Evolutionary conservation across 1,140 invertebrate genomes (phyloP).

Genomic region (Zaprionus taronus): DNA sequence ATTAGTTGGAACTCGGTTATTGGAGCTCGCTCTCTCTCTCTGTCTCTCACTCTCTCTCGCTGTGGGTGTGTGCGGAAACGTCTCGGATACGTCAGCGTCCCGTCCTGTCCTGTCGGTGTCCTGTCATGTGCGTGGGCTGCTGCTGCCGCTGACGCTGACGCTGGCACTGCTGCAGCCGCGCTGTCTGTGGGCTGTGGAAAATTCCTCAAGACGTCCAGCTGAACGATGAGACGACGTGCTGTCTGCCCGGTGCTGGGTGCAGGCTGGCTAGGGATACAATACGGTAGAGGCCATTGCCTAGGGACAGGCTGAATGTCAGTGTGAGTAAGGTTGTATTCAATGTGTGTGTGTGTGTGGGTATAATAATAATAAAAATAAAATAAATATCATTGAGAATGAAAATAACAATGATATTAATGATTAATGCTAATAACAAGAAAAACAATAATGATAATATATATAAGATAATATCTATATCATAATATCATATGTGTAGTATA

Average conservation of each 20-base stretch:
- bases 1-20: slow-evolving; percentile 76
- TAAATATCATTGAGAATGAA: not conserved
- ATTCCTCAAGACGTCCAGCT: slow-evolving; percentile 45
- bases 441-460: not conserved
- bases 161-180: slow-evolving; percentile 40
- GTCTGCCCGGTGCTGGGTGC: slow-evolving; percentile 48
- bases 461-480: no score
- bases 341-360: not conserved
- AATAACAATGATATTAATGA: no score
- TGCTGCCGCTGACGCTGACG: slow-evolving; percentile 35
- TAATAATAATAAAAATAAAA: slow-evolving; percentile 38
- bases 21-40: slow-evolving; percentile 42
- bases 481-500: no score
- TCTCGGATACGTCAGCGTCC: slow-evolving; percentile 25
- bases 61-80: slow-evolving; percentile 14
- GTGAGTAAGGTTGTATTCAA: not conserved
- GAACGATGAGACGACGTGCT: slow-evolving; percentile 59
- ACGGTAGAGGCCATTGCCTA: not conserved
- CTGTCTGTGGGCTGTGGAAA: slow-evolving; percentile 59
- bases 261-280: slow-evolving; percentile 32
- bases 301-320: no score
- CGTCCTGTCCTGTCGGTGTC: slow-evolving; percentile 10
- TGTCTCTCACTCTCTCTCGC: not conserved
- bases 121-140: slow-evolving; percentile 54
- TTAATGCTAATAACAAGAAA: not conserved